Conservation (phyloP, 2,113 vertebrate genomes). For the Phasianus colchicus region DNA sequence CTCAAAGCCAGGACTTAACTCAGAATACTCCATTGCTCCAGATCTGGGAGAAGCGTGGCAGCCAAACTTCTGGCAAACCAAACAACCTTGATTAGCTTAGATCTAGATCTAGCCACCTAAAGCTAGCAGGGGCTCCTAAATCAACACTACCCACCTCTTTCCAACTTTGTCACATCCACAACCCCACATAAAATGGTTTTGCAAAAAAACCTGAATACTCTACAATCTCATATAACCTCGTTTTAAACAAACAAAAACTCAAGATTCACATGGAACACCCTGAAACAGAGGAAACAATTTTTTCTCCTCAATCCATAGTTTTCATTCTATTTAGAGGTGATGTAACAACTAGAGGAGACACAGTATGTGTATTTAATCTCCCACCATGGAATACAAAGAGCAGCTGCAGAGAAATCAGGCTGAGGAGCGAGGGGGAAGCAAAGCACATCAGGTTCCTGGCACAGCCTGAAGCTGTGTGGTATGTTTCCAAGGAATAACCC, state of each 20-base stretch:
- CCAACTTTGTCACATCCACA: background rate
- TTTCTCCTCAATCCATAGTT: background rate
- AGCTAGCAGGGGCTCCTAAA: background rate
- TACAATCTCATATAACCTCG: background rate
- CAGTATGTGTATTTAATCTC: background rate
- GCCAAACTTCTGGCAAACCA: background rate
- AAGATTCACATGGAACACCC: background rate
- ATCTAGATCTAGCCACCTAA: background rate
- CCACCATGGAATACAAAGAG: accelerated
- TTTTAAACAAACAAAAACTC: background rate
- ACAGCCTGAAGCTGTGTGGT: background rate
- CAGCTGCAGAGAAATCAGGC: background rate
- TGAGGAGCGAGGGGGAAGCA: background rate
- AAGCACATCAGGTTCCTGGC: background rate
- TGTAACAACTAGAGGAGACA: background rate
- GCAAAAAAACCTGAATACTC: background rate
- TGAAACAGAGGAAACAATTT: accelerated
- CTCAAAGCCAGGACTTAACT: background rate
- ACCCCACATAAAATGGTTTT: background rate
- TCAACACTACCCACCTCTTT: background rate
- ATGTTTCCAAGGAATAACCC: background rate
- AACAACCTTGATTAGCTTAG: background rate
- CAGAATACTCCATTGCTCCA: background rate
- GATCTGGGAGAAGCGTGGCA: background rate
- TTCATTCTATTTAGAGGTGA: background rate